Evolutionary conservation across 1,140 invertebrate genomes (phyloP).

Genomic region (Drosophila tsacasi): DNA sequence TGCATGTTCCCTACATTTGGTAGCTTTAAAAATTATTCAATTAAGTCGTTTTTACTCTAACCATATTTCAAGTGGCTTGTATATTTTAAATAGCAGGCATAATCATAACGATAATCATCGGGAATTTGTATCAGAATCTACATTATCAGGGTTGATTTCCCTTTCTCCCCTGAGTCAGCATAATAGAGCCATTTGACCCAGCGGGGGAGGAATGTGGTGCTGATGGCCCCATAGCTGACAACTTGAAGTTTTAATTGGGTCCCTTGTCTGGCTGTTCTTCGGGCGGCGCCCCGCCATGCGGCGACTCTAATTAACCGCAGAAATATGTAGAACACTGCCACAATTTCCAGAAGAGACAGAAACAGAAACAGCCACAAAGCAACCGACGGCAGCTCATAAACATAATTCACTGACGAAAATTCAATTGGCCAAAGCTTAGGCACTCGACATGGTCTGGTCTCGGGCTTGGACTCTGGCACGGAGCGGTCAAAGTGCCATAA

Average conservation of each 20-base stretch:
- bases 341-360: conserved; percentile 10
- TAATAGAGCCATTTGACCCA: conserved; percentile 72
- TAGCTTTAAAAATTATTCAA: conserved; percentile 19
- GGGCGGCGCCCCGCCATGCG: conserved; percentile 32
- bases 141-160: conserved; percentile 44
- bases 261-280: conserved; percentile 28
- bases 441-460: conserved; percentile 32
- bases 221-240: conserved; percentile 65
- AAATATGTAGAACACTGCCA: conserved; percentile 53
- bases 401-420: conserved; percentile 75
- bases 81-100: conserved; percentile 64
- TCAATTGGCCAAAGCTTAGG: conserved; percentile 70
- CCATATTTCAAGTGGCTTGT: conserved; percentile 25
- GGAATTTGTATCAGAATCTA: conserved; percentile 31
- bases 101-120: conserved; percentile 43
- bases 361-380: conserved; percentile 13
- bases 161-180: not conserved
- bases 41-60: conserved; percentile 40
- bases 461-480: conserved; percentile 38
- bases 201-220: conserved; percentile 46
- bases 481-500: conserved; percentile 71
- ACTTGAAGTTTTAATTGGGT: conserved; percentile 69
- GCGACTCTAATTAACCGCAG: conserved; percentile 63
- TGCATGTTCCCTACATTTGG: not conserved
- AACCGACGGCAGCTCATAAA: conserved; percentile 52